Percentiles rank a stretch among this genome's conserved stretches.
phyloP scores from a whole-genome alignment of 2,113 vertebrate genomes.

The Neogale vison region DNA sequence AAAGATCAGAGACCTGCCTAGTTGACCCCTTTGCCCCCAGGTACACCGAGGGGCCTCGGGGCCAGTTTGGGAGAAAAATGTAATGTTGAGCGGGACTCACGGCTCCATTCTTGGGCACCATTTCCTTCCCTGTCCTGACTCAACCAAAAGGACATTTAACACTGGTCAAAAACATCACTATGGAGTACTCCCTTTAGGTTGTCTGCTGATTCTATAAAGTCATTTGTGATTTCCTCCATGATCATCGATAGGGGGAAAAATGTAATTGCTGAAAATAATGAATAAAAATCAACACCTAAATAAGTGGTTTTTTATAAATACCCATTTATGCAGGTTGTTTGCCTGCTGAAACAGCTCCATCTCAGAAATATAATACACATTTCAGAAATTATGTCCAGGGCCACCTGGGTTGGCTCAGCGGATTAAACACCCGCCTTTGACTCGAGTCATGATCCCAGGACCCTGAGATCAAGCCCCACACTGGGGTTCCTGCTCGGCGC shows the following conservation, averaged over 20 bases:
- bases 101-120: background rate
- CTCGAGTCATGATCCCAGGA: background rate
- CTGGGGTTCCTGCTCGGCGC: background rate
- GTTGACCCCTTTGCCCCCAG: slow-evolving; percentile 85
- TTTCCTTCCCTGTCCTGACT: background rate
- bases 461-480: background rate
- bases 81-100: slow-evolving; percentile 82
- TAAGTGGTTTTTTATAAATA: background rate
- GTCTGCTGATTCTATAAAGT: background rate
- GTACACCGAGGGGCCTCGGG: slow-evolving; percentile 82
- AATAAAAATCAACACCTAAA: background rate
- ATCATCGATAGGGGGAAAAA: background rate
- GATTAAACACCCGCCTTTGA: background rate
- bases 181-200: background rate
- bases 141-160: background rate
- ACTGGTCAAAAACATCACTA: background rate
- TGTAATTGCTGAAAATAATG: background rate
- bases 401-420: background rate
- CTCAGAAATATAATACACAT: background rate
- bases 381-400: background rate
- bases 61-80: slow-evolving; percentile 87
- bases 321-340: background rate
- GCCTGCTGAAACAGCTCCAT: background rate
- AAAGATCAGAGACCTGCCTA: slow-evolving; percentile 88
- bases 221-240: background rate